A percentile compares a stretch with the other conserved stretches of the same genome.
These are phyloP conservation scores for Cylindroiulus punctatus DNA, from an alignment of 2,888 invertebrate genomes.

Conservation along the genomic window DNA sequence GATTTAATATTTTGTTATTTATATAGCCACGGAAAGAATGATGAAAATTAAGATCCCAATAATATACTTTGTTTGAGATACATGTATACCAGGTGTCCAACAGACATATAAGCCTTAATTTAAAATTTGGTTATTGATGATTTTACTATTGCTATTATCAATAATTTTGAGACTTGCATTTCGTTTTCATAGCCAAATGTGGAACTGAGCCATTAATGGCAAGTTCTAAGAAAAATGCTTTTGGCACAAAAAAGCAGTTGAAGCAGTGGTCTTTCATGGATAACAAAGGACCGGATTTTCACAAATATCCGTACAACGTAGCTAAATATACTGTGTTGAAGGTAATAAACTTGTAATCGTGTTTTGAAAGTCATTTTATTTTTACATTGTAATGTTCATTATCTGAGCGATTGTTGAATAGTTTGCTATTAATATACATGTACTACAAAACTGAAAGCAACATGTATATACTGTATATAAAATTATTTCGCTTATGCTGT, in stretches of 20 bases:
- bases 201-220: neutral
- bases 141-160: neutral
- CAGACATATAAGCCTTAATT: too few relatives aligned
- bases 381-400: too few relatives aligned
- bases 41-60: too few relatives aligned
- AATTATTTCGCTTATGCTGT: neutral
- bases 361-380: neutral
- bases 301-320: constrained; percentile 36
- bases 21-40: too few relatives aligned
- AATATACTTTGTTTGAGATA: too few relatives aligned
- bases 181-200: neutral
- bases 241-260: constrained; percentile 20
- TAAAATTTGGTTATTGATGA: neutral
- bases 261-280: constrained; percentile 55
- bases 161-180: neutral
- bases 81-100: too few relatives aligned
- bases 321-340: constrained; percentile 54
- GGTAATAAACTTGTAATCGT: constrained; percentile 41
- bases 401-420: too few relatives aligned
- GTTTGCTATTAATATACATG: too few relatives aligned
- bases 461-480: too few relatives aligned
- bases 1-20: too few relatives aligned
- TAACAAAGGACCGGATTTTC: constrained; percentile 50
- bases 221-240: neutral
- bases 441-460: neutral